phyloP scores from a whole-genome alignment of 2,888 invertebrate species.

The Anorthoa munda region DNA sequence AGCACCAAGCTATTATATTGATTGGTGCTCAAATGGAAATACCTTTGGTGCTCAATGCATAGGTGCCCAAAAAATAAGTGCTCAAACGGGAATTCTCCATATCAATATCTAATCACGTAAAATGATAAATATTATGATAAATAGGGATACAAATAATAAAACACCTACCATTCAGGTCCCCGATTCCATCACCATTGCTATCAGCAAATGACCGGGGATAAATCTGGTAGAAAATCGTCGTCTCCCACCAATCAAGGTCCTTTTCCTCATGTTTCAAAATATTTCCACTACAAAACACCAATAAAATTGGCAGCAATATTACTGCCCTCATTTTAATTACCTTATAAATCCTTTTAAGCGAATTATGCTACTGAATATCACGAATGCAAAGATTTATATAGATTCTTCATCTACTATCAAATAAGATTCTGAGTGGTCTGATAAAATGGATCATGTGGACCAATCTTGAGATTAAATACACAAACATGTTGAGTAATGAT shows the following conservation, averaged over 20 bases:
- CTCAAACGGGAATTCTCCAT: no score
- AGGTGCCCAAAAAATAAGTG: no score
- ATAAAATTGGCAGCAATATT: conserved; percentile 72
- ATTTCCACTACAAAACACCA: conserved; percentile 71
- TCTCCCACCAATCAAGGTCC: conserved; percentile 94
- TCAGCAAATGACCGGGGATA: conserved; percentile 95
- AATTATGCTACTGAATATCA: conserved; percentile 46
- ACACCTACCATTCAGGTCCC: conserved; percentile 89
- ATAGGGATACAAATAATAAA: neutral
- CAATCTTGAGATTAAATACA: conserved; percentile 36
- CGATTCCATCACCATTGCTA: conserved; percentile 94
- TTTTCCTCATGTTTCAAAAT: conserved; percentile 69
- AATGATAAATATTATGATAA: neutral
- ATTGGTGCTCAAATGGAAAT: no score
- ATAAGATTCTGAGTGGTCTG: conserved; percentile 62
- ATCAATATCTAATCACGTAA: neutral
- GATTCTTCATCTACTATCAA: conserved; percentile 49
- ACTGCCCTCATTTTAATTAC: conserved; percentile 74
- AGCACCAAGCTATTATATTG: no score
- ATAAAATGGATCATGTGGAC: conserved; percentile 60
- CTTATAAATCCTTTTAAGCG: neutral
- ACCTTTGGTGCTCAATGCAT: no score
- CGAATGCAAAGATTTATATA: conserved; percentile 67
- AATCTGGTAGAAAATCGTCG: conserved; percentile 94
- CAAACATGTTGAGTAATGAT: conserved; percentile 23